phyloP scores from a whole-genome alignment of 2,113 vertebrate genomes.

The Gymnorhina tibicen region DNA sequence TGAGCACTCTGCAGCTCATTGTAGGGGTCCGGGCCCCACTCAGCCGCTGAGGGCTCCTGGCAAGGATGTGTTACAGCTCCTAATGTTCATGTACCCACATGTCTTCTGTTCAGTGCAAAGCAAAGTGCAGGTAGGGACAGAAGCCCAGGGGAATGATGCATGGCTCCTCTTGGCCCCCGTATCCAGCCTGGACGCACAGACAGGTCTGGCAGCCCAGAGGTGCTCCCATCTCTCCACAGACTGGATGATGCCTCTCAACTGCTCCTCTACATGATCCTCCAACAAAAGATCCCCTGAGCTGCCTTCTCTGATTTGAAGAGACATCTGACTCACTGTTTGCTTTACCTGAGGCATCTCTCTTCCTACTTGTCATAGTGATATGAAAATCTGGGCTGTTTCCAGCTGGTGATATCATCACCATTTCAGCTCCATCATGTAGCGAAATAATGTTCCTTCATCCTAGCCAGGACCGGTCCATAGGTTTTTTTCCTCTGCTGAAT shows the following conservation, averaged over 20 bases:
- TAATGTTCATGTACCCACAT: neutral
- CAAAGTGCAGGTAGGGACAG: neutral
- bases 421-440: neutral
- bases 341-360: constrained; percentile 8
- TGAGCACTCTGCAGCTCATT: rapidly evolving
- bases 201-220: neutral
- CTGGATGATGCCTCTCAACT: neutral
- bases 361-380: neutral
- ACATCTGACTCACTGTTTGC: constrained; percentile 14
- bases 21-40: neutral
- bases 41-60: neutral
- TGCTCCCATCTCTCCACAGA: neutral
- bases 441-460: neutral
- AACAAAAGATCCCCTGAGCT: neutral
- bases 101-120: neutral
- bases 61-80: neutral
- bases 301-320: neutral
- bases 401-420: neutral
- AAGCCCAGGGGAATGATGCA: rapidly evolving
- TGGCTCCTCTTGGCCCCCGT: neutral
- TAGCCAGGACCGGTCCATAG: neutral
- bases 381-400: neutral
- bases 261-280: neutral
- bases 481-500: neutral
- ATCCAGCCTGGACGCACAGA: neutral